Evolutionary conservation across 2,888 invertebrate genomes (phyloP).

Genomic region (Periphyllus acericola): DNA sequence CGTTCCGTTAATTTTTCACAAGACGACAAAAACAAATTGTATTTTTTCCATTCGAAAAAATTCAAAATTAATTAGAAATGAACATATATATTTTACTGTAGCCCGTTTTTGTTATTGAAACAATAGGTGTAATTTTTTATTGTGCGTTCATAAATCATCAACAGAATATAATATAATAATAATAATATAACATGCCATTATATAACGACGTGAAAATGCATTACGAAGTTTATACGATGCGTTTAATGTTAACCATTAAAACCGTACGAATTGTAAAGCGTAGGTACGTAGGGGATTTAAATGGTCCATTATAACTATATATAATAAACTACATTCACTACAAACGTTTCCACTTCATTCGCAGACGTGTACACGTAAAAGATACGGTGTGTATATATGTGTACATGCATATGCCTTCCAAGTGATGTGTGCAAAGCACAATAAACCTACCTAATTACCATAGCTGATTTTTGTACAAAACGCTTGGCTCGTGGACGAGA

Average conservation of each 20-base stretch:
- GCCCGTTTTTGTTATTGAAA: no score
- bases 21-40: no score
- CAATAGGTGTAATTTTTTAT: background rate
- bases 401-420: background rate
- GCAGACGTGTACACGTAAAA: background rate
- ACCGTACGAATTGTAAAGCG: background rate
- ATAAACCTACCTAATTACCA: background rate
- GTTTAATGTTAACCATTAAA: background rate
- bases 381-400: background rate
- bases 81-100: no score
- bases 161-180: background rate
- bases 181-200: slow-evolving; percentile 10
- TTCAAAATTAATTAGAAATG: no score
- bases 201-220: background rate
- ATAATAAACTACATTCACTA: background rate
- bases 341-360: background rate
- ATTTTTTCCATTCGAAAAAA: no score
- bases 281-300: slow-evolving; percentile 1
- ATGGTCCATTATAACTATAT: slow-evolving; percentile 20
- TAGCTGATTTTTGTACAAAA: background rate
- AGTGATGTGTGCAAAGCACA: background rate
- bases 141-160: background rate
- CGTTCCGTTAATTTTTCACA: no score
- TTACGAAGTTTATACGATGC: background rate
- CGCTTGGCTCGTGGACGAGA: background rate